A percentile compares a stretch with the other conserved stretches of the same genome.
phyloP scores from a whole-genome alignment of 2,888 invertebrate species.

The Escarpia spicata region DNA sequence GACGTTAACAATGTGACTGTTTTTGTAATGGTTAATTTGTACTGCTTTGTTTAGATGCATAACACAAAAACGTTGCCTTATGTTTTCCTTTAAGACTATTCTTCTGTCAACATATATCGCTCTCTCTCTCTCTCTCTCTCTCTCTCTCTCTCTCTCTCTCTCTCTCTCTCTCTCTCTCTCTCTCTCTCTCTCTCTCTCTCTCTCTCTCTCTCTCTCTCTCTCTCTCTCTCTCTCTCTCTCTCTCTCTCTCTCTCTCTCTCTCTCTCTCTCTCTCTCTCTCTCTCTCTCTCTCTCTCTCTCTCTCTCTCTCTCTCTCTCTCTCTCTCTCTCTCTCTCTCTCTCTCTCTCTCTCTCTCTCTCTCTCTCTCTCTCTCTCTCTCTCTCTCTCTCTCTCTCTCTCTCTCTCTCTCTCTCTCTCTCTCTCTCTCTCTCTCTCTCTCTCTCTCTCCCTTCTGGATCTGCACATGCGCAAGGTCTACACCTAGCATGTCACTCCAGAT shows the following conservation, averaged over 20 bases:
- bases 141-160: not conserved
- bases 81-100: too few species aligned
- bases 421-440: conserved; percentile 19
- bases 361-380: conserved; percentile 40
- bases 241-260: conserved; percentile 38
- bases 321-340: conserved; percentile 36
- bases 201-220: conserved; percentile 40
- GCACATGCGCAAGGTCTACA: not conserved
- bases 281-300: conserved; percentile 33
- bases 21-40: too few species aligned
- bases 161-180: conserved; percentile 38
- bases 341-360: conserved; percentile 35
- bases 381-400: conserved; percentile 22
- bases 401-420: conserved; percentile 19
- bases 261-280: conserved; percentile 31
- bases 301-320: conserved; percentile 38
- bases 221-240: conserved; percentile 37
- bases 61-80: too few species aligned
- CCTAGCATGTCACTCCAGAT: too few species aligned
- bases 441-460: not conserved
- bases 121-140: conserved; percentile 17
- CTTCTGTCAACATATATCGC: not conserved
- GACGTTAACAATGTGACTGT: too few species aligned
- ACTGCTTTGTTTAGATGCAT: too few species aligned
- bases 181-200: conserved; percentile 42